phyloP scores from a whole-genome alignment of 2,888 invertebrate species.

The Drosophila testacea region DNA sequence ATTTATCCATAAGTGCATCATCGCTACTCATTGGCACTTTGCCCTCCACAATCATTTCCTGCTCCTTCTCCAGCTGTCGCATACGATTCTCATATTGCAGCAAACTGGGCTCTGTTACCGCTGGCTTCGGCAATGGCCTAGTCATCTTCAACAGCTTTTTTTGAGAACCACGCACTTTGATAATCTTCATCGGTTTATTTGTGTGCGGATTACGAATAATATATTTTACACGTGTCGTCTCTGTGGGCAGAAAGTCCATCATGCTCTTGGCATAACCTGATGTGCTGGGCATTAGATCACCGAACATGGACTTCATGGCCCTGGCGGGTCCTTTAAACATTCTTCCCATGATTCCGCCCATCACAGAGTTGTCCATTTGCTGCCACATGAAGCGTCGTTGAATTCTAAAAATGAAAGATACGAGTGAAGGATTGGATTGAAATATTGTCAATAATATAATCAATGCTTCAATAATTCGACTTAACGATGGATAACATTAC shows the following conservation, averaged over 20 bases:
- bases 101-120: conserved; percentile 42
- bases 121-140: conserved; percentile 63
- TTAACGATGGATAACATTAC: too few relatives aligned
- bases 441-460: too few relatives aligned
- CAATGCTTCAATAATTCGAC: too few relatives aligned
- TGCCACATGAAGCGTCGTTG: conserved; percentile 85
- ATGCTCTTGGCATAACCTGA: conserved; percentile 47
- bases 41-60: conserved; percentile 82
- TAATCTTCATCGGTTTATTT: conserved; percentile 79
- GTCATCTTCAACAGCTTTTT: conserved; percentile 77
- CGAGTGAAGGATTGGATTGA: too few relatives aligned
- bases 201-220: conserved; percentile 81
- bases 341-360: conserved; percentile 77
- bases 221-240: conserved; percentile 80
- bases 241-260: conserved; percentile 76
- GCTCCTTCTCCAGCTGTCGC: conserved; percentile 80
- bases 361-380: conserved; percentile 81
- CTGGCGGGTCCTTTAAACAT: conserved; percentile 75
- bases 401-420: conserved; percentile 50
- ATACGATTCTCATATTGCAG: conserved; percentile 68
- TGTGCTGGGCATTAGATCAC: conserved; percentile 68
- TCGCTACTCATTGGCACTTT: conserved; percentile 65
- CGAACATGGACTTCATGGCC: conserved; percentile 80
- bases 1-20: conserved; percentile 66
- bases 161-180: conserved; percentile 75